Evolutionary conservation across 2,888 invertebrate species (phyloP).

Genomic region (Scaptomyza caliginosa): DNA sequence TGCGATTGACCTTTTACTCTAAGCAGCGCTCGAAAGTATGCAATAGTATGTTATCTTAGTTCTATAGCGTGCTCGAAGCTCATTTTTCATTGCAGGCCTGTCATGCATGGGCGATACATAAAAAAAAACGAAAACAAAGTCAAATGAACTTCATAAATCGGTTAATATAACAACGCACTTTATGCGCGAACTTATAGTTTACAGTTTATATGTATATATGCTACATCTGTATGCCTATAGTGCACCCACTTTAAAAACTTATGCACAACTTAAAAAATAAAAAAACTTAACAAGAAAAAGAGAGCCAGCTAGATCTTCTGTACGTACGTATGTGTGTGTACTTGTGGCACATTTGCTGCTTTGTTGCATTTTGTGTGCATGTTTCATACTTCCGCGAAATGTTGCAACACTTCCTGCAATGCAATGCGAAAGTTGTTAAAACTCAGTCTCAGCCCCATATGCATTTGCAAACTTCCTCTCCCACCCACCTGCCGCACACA

Average conservation of each 20-base stretch:
- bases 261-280: conserved; percentile 9
- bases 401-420: conserved; percentile 66
- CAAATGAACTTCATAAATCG: conserved; percentile 56
- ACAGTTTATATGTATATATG: neutral
- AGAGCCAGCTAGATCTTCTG: conserved; percentile 14
- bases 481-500: neutral
- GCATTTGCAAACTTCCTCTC: neutral
- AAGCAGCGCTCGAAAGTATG: neutral
- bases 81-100: conserved; percentile 23
- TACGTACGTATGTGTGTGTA: conserved; percentile 24
- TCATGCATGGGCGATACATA: neutral
- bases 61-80: conserved; percentile 25
- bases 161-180: conserved; percentile 54
- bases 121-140: conserved; percentile 19
- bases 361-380: conserved; percentile 62
- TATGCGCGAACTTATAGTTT: conserved; percentile 21
- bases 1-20: neutral
- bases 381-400: conserved; percentile 64
- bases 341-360: conserved; percentile 58
- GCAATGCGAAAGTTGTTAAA: conserved; percentile 57
- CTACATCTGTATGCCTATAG: neutral
- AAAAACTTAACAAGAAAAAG: conserved; percentile 25
- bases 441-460: neutral
- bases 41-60: neutral
- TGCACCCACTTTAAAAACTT: conserved; percentile 21